phyloP scores from a whole-genome alignment of 2,113 vertebrate genomes.

The Pimephales promelas region DNA sequence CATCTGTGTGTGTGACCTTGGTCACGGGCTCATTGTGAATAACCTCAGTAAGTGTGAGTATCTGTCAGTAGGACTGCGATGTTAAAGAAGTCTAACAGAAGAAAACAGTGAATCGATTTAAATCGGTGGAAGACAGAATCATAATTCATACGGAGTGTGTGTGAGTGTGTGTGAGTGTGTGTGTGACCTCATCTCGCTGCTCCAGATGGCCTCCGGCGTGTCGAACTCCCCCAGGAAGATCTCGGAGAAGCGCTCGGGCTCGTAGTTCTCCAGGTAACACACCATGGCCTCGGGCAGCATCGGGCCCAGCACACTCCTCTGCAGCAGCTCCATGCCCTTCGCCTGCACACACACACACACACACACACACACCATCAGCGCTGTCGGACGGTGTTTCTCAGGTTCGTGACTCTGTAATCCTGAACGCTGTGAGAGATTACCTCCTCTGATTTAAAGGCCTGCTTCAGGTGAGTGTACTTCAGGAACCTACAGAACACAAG shows the following conservation, averaged over 20 bases:
- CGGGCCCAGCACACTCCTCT: conserved; percentile 93
- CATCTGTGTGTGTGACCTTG: too few relatives aligned
- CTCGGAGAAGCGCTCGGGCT: conserved; percentile 95
- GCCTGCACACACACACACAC: conserved; percentile 71
- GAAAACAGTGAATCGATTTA: too few relatives aligned
- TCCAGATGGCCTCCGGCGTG: conserved; percentile 99
- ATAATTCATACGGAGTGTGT: too few relatives aligned
- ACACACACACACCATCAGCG: too few relatives aligned
- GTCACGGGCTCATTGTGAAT: too few relatives aligned
- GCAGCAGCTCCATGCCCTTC: conserved; percentile 93
- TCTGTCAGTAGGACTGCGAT: too few relatives aligned
- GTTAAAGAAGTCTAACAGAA: too few relatives aligned
- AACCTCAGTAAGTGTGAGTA: too few relatives aligned
- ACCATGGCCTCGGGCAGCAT: conserved; percentile 98
- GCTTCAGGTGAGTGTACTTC: conserved; percentile 95
- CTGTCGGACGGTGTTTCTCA: too few relatives aligned
- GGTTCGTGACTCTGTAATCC: too few relatives aligned
- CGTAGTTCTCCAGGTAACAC: conserved; percentile 98
- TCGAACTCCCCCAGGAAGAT: conserved; percentile 99
- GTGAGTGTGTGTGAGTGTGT: too few relatives aligned
- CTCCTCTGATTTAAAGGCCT: conserved; percentile 98
- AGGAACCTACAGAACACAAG: conserved; percentile 82
- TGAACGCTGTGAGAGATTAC: conserved; percentile 68
- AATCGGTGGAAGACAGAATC: too few relatives aligned
- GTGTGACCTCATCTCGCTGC: conserved; percentile 92